Conservation (phyloP, 2,888 invertebrate genomes). For the Drosophila mulleri region DNA sequence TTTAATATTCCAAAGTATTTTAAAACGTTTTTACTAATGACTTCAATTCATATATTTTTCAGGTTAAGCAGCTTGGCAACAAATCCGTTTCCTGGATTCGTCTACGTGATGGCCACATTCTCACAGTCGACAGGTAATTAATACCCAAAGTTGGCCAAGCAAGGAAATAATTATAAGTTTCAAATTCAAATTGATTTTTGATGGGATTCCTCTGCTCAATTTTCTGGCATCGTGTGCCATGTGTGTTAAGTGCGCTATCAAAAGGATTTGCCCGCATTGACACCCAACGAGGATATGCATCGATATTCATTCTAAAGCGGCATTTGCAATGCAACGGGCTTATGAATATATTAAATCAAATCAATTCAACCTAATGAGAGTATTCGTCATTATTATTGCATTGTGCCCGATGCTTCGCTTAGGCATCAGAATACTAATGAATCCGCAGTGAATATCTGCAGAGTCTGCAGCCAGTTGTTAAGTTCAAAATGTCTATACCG, state of each 20-base stretch:
- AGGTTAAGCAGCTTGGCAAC: slow-evolving; percentile 95
- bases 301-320: slow-evolving; percentile 13
- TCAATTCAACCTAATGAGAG: background rate
- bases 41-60: slow-evolving; percentile 31
- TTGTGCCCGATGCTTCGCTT: background rate
- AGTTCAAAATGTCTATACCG: background rate
- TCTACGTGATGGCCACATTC: slow-evolving; percentile 94
- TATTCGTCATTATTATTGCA: slow-evolving; percentile 18
- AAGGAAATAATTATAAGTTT: background rate
- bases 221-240: background rate
- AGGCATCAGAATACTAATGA: slow-evolving; percentile 21
- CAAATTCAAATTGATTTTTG: background rate
- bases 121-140: slow-evolving; percentile 93
- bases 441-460: background rate
- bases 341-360: slow-evolving; percentile 13
- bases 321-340: slow-evolving; percentile 29
- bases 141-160: slow-evolving; percentile 32
- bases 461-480: background rate
- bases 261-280: slow-evolving; percentile 39
- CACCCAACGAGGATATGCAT: slow-evolving; percentile 2
- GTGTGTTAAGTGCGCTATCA: background rate
- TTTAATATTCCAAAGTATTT: too few species aligned
- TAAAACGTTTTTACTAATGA: background rate
- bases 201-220: background rate
- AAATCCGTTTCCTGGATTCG: slow-evolving; percentile 97